phyloP scores from a whole-genome alignment of 2,797 vertebrate species.

The Cyprinodon diabolis region DNA sequence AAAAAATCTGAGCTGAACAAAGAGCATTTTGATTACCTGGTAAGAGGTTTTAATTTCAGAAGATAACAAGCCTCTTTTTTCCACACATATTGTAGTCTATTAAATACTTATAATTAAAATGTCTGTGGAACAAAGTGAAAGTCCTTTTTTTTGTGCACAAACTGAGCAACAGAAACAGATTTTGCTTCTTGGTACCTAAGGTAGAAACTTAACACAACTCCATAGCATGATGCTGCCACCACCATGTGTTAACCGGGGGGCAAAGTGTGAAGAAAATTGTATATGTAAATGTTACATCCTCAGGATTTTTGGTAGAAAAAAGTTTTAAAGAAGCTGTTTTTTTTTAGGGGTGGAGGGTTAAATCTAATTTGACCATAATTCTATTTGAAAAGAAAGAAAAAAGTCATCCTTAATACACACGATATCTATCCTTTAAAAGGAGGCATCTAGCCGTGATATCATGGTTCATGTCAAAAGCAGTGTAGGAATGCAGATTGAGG shows the following conservation, averaged over 20 bases:
- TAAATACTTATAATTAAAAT: background rate
- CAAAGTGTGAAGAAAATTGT: background rate
- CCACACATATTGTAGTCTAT: background rate
- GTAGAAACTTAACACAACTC: background rate
- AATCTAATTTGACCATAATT: slow-evolving; percentile 17
- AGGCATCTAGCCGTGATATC: slow-evolving; percentile 13
- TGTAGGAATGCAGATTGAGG: slow-evolving; percentile 40
- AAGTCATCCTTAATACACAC: background rate
- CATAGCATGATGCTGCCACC: background rate
- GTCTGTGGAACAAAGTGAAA: background rate
- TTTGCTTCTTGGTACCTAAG: background rate
- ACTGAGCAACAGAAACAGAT: background rate
- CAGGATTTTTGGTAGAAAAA: background rate
- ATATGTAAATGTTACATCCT: background rate
- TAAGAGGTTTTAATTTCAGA: background rate
- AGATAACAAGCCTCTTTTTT: background rate
- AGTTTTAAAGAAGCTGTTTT: slow-evolving; percentile 5
- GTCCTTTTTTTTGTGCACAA: background rate
- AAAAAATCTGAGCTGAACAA: background rate
- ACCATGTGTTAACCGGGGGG: background rate
- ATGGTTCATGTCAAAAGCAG: slow-evolving; percentile 36
- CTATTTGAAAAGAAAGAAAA: background rate
- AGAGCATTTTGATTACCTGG: background rate
- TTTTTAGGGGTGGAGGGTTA: background rate
- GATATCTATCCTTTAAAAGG: background rate